Conservation (phyloP, 1,140 invertebrate genomes). For the Conus betulinus region DNA sequence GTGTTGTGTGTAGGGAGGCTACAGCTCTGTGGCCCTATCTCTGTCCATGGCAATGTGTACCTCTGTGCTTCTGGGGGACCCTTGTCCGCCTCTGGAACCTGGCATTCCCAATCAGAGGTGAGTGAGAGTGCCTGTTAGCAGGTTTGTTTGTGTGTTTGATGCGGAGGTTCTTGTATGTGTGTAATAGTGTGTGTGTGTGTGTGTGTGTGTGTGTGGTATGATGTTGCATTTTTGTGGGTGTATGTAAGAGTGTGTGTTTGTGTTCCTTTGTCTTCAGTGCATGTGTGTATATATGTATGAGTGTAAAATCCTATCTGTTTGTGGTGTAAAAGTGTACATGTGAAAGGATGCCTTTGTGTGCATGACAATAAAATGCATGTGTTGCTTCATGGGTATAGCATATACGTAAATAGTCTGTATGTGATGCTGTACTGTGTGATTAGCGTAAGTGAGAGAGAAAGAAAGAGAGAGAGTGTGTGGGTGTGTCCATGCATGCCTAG, state of each 20-base stretch:
- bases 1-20: background rate
- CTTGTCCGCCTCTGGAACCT: conserved; percentile 78
- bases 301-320: too few species aligned
- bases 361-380: too few species aligned
- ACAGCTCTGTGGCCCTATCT: conserved; percentile 30
- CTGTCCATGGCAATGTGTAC: conserved; percentile 87
- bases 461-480: background rate
- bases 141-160: background rate
- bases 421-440: too few species aligned
- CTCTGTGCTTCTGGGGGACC: conserved; percentile 90
- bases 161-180: background rate
- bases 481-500: background rate
- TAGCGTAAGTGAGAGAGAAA: too few species aligned
- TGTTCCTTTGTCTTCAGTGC: too few species aligned
- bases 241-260: too few species aligned
- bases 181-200: background rate
- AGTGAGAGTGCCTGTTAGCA: conserved; percentile 3
- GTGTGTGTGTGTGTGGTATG: background rate
- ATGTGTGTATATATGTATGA: too few species aligned
- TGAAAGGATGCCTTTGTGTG: too few species aligned
- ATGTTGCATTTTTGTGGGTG: too few species aligned
- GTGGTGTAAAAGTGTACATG: too few species aligned
- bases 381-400: too few species aligned
- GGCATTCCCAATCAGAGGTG: conserved; percentile 60
- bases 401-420: too few species aligned